A percentile compares a stretch with the other conserved stretches of the same genome.
Conservation (phyloP, 2,113 vertebrate genomes). For the Vidua macroura region DNA sequence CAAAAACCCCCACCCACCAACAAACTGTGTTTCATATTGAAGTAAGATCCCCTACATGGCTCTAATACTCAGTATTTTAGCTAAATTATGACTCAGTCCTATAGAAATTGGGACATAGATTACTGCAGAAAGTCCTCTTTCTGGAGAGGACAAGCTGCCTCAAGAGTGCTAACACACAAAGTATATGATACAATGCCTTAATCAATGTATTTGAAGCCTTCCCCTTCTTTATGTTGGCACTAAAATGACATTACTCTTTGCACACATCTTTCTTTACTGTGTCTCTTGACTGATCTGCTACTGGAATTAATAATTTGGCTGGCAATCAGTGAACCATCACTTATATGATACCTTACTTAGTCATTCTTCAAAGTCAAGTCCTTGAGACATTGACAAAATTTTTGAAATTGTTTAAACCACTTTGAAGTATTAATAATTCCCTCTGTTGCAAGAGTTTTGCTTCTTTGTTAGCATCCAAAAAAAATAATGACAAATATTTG, state of each 20-base stretch:
- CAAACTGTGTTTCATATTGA: background rate
- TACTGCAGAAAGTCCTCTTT: background rate
- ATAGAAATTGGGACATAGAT: background rate
- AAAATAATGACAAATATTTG: background rate
- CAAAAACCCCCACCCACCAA: background rate
- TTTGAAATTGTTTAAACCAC: background rate
- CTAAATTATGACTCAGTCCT: background rate
- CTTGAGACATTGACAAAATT: background rate
- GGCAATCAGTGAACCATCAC: background rate
- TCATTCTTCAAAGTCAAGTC: background rate
- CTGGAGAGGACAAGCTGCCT: background rate
- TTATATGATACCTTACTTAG: background rate
- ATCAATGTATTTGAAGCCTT: background rate
- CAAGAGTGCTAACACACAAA: background rate
- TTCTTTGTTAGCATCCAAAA: background rate
- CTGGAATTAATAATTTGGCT: background rate
- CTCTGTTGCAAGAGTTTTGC: background rate
- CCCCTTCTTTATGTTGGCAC: background rate
- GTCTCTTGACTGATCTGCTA: background rate
- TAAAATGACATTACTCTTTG: background rate
- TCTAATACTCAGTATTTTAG: background rate
- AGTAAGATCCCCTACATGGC: accelerated
- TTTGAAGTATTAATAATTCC: background rate
- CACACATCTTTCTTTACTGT: background rate
- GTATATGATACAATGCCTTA: accelerated